Evolutionary conservation across 2,888 invertebrate genomes (phyloP).

Genomic region (Lycia hirtaria): DNA sequence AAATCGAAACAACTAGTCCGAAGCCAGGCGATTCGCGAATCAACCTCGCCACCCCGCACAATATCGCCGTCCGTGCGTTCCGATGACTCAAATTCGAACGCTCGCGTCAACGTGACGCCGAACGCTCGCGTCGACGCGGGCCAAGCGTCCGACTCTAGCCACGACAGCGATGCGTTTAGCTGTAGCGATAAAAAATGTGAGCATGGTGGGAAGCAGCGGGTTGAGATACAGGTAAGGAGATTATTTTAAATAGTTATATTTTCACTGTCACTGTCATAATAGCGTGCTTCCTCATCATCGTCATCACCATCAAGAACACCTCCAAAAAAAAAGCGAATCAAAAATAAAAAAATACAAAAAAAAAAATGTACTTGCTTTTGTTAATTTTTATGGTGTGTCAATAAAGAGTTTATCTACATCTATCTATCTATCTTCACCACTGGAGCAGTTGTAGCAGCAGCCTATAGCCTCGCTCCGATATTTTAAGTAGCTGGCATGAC

Average conservation of each 20-base stretch:
- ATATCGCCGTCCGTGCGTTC: conserved; percentile 68
- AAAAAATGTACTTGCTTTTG: no score
- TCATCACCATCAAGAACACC: no score
- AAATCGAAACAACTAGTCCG: conserved; percentile 94
- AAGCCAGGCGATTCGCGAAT: conserved; percentile 96
- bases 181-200: conserved; percentile 46
- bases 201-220: conserved; percentile 61
- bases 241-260: not conserved
- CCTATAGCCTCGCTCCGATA: no score
- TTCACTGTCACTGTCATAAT: no score
- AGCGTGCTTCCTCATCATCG: no score
- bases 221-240: conserved; percentile 75
- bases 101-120: conserved; percentile 40
- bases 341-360: no score
- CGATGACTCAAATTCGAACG: conserved; percentile 36
- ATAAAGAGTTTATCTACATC: no score
- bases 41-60: conserved; percentile 88
- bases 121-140: conserved; percentile 29
- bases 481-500: no score
- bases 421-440: no score
- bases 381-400: no score
- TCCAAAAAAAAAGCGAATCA: no score
- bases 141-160: conserved; percentile 67
- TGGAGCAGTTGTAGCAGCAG: no score
- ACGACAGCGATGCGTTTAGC: conserved; percentile 54